Evolutionary conservation across 2,888 invertebrate genomes (phyloP).

Genomic region (Melipona beecheii): DNA sequence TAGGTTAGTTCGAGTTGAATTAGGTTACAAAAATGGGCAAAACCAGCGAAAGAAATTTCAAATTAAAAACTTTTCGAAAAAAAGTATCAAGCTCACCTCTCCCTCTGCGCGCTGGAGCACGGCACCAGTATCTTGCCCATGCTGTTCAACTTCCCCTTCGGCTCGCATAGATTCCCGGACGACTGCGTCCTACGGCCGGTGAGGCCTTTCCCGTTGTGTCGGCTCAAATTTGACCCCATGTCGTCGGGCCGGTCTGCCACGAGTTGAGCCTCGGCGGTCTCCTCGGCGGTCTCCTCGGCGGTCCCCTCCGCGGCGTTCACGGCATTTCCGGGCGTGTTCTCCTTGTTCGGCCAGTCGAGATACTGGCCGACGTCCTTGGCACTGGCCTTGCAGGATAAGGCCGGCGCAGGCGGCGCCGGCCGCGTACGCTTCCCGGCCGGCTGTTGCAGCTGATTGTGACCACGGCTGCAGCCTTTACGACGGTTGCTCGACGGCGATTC

Average conservation of each 20-base stretch:
- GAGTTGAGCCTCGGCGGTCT: conserved; percentile 22
- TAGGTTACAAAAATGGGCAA: too few species aligned
- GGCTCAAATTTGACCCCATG: conserved; percentile 93
- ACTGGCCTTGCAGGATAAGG: conserved; percentile 75
- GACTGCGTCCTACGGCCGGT: conserved; percentile 90
- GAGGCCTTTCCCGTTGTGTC: conserved; percentile 89
- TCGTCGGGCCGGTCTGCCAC: conserved; percentile 68
- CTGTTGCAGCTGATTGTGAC: conserved; percentile 59
- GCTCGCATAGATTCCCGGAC: conserved; percentile 90
- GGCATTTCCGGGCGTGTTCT: conserved; percentile 77
- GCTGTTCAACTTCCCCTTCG: conserved; percentile 79
- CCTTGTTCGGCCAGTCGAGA: conserved; percentile 79
- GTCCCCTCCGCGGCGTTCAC: conserved; percentile 59
- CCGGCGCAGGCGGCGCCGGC: conserved; percentile 68
- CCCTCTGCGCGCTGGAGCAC: conserved; percentile 79
- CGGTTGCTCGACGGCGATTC: conserved; percentile 68
- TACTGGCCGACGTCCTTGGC: conserved; percentile 78
- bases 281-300: conserved; percentile 30
- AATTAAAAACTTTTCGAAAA: too few species aligned
- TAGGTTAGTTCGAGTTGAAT: too few species aligned
- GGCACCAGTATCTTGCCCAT: conserved; percentile 81
- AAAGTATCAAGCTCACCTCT: conserved; percentile 69
- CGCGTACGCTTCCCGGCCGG: conserved; percentile 63
- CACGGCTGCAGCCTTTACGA: conserved; percentile 70
- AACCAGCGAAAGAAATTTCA: too few species aligned